phyloP scores from a whole-genome alignment of 2,888 invertebrate species.

The Ligdia adustata region DNA sequence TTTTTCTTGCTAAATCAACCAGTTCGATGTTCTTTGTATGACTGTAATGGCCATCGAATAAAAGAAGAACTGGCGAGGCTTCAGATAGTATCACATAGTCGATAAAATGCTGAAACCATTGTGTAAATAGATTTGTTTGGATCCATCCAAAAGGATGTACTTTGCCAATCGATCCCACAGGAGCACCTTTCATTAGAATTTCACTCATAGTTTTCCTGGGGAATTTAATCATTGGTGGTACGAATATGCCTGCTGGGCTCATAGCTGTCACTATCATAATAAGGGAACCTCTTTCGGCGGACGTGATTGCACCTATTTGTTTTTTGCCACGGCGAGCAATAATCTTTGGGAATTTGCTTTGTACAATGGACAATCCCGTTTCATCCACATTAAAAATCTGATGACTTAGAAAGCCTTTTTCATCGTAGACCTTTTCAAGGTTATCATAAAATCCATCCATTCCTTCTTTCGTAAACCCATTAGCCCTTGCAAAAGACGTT shows the following conservation, averaged over 20 bases:
- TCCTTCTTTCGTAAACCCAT: conserved; percentile 6
- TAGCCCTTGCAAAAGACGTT: too few species aligned
- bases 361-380: conserved; percentile 49
- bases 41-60: conserved; percentile 5
- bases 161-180: conserved; percentile 7
- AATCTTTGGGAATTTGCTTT: conserved; percentile 36
- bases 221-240: conserved; percentile 3
- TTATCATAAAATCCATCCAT: conserved; percentile 31
- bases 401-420: too few species aligned
- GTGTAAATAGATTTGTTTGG: too few species aligned
- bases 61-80: not conserved
- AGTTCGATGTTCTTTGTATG: not conserved
- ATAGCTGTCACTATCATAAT: too few species aligned
- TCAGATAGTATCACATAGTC: not conserved
- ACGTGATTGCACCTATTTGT: conserved; percentile 23
- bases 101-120: not conserved
- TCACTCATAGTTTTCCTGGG: too few species aligned
- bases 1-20: too few species aligned
- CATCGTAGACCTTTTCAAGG: conserved; percentile 4
- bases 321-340: conserved; percentile 21
- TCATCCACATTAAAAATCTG: conserved; percentile 35
- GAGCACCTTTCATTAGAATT: conserved; percentile 25
- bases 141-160: too few species aligned
- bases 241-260: too few species aligned
- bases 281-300: conserved; percentile 16